Percentiles rank a stretch among this genome's conserved stretches.
Evolutionary conservation across 2,113 vertebrate genomes (phyloP).

Genomic region (Hoplias malabaricus): DNA sequence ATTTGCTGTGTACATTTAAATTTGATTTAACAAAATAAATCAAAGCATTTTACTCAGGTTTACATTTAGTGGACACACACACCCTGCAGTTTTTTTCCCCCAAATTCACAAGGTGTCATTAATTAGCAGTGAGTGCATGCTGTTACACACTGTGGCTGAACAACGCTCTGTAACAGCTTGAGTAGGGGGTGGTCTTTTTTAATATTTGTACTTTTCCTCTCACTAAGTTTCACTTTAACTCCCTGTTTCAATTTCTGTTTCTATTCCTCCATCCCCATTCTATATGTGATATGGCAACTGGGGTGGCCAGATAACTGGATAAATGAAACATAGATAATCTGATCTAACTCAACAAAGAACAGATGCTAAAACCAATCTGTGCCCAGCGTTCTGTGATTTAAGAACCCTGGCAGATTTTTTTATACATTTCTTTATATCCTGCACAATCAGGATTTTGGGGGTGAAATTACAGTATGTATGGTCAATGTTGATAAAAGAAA

Average conservation of each 20-base stretch:
- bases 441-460: neutral
- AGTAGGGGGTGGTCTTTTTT: neutral
- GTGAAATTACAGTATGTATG: neutral
- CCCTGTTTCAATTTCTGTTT: neutral
- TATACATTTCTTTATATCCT: neutral
- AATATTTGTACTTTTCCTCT: neutral
- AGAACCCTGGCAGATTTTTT: neutral
- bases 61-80: too few species aligned
- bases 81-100: neutral
- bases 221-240: neutral
- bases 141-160: neutral
- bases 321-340: neutral
- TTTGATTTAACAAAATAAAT: too few species aligned
- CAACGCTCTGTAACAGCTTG: neutral
- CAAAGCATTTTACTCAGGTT: too few species aligned
- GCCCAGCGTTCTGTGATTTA: neutral
- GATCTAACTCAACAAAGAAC: neutral
- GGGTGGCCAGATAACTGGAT: neutral
- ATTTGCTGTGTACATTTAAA: too few species aligned
- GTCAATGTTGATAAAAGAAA: neutral
- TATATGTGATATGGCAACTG: neutral
- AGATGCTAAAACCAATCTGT: neutral
- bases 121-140: constrained; percentile 9
- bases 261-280: neutral
- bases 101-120: neutral